Evolutionary conservation across 2,888 invertebrate species (phyloP), one percentile per base, ranked within the genome.

Genomic region (Alentia gelatinosa): DNA sequence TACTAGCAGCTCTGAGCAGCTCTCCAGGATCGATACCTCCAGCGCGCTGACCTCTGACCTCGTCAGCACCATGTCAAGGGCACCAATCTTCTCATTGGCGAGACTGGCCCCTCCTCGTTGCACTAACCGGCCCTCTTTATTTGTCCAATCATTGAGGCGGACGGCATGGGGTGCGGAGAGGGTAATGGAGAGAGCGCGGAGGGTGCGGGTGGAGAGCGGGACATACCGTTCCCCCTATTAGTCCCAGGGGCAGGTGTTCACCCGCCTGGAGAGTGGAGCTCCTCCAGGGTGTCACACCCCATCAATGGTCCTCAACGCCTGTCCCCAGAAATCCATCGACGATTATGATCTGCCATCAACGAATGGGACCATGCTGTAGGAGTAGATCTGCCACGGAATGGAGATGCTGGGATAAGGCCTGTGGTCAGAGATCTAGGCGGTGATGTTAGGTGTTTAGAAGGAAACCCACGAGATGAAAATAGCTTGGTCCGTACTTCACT

Each of bases 71-170:
- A 30, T 68, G 68, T 68, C 68, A 19, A 68, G 68, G 68, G 1
- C 68, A 4, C 68, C 68, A 47, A 47, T 47, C 47, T 47, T 47
- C 47, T 47, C 47, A 47, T 47, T 47, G 47, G 47, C 47, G 47
- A 12, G 19, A 19, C 9, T 4, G 68, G 68, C 26, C 26, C 4
- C 30, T 3, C 56, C 19, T 56, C 56, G n/a, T 56, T 56, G 56
- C 23, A n/a, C 9, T 19, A 9, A 12, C 1, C 9, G 9, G 19
- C 9, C 9, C 56, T n/a, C 56, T 56, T 30, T 68, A 68, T 68
- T 68, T 68, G 68, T 68, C 68, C 68, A 68, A 68, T 68, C 68
- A 68, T 68, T 30, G 68, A 68, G 26, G 68, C 68, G 68, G n/a
- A 68, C 30, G 68, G 30, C 26, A 30, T 68, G 68, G 47, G 0